A percentile compares a stretch with the other conserved stretches of the same genome.
Conservation (phyloP, 1,140 invertebrate species). For the Atta colombica region DNA sequence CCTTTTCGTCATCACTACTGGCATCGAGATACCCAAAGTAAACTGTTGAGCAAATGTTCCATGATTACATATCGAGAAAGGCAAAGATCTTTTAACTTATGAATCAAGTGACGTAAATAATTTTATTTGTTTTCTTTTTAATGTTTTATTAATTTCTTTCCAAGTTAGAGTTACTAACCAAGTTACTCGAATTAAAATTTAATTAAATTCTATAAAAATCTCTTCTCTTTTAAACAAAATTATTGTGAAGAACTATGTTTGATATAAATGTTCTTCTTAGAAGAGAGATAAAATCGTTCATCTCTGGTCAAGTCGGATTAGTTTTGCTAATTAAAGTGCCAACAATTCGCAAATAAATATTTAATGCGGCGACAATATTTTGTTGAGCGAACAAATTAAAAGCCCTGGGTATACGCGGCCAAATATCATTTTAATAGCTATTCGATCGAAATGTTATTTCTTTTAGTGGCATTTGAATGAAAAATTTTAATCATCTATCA, state of each 20-base stretch:
- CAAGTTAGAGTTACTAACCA: background rate
- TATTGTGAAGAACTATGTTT: background rate
- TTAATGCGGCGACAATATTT: slow-evolving; percentile 31
- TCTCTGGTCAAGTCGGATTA: background rate
- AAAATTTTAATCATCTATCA: slow-evolving; percentile 21
- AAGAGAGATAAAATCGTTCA: background rate
- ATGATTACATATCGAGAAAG: background rate
- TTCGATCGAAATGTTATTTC: slow-evolving; percentile 18
- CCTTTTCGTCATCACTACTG: slow-evolving; percentile 79
- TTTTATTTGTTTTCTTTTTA: background rate
- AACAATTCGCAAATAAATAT: slow-evolving; percentile 33
- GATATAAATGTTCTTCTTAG: background rate
- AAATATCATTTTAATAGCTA: slow-evolving; percentile 51
- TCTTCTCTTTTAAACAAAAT: background rate
- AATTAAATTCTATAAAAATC: slow-evolving; percentile 3
- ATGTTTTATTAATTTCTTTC: background rate
- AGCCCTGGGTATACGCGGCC: background rate
- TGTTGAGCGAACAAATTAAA: slow-evolving; percentile 9
- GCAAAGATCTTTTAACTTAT: background rate
- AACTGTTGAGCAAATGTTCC: slow-evolving; percentile 73
- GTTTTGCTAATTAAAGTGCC: slow-evolving; percentile 23
- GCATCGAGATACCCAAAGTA: slow-evolving; percentile 81
- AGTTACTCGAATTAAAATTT: background rate
- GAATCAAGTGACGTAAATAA: background rate
- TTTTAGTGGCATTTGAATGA: background rate